Conservation (phyloP, 2,113 vertebrate species). For the Albula glossodonta region DNA sequence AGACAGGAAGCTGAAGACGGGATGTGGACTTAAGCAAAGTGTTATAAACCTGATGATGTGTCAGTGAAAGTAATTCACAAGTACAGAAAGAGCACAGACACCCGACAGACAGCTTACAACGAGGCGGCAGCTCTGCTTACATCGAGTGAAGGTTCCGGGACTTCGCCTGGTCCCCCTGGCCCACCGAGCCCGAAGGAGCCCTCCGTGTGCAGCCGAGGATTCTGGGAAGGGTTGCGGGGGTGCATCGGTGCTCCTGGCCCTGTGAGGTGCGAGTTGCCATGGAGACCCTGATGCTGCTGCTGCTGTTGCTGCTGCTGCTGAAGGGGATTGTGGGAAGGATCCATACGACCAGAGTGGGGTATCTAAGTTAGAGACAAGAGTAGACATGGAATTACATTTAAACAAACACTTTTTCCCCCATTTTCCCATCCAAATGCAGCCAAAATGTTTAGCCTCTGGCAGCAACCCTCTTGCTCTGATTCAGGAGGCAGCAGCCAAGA, state of each 20-base stretch:
- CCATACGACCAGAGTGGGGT: slow-evolving; percentile 73
- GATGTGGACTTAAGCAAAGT: too few relatives aligned
- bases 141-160: slow-evolving; percentile 82
- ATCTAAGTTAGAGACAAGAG: slow-evolving; percentile 57
- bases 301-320: slow-evolving; percentile 73
- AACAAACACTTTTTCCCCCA: too few relatives aligned
- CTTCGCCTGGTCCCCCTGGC: slow-evolving; percentile 72
- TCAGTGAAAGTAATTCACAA: too few relatives aligned
- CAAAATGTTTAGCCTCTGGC: too few relatives aligned
- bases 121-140: slow-evolving; percentile 68
- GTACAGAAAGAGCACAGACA: not conserved
- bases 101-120: too few relatives aligned
- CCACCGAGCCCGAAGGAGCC: slow-evolving; percentile 70
- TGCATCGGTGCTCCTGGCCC: slow-evolving; percentile 73
- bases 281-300: slow-evolving; percentile 67
- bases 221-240: slow-evolving; percentile 72
- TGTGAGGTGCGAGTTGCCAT: slow-evolving; percentile 60
- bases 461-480: too few relatives aligned
- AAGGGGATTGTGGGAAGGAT: slow-evolving; percentile 73
- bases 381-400: not conserved
- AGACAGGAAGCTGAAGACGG: too few relatives aligned
- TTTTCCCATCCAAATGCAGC: too few relatives aligned
- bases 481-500: too few relatives aligned
- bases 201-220: slow-evolving; percentile 68
- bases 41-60: too few relatives aligned